These are phyloP conservation scores for Apodemia mormo DNA, from an alignment of 2,888 invertebrate species.

Conservation along the genomic window DNA sequence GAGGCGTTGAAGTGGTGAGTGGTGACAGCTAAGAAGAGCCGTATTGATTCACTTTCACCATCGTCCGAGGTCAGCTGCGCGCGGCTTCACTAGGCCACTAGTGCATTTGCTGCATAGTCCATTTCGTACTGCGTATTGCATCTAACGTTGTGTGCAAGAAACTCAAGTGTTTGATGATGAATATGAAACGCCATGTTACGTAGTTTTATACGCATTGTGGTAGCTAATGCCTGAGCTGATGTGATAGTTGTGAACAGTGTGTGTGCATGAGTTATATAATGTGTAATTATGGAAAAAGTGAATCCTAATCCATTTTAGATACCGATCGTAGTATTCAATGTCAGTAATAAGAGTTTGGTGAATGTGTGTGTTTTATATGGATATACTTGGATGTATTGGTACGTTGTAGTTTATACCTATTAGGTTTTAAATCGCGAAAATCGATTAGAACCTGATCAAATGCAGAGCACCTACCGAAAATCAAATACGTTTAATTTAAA, in stretches of 20 bases:
- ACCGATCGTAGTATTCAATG: too few relatives aligned
- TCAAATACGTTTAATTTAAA: too few relatives aligned
- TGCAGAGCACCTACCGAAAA: too few relatives aligned
- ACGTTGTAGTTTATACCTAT: too few relatives aligned
- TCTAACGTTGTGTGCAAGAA: conserved; percentile 48
- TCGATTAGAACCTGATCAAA: too few relatives aligned
- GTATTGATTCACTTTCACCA: conserved; percentile 78
- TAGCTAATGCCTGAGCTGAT: not conserved
- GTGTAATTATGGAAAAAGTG: too few relatives aligned
- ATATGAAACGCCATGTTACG: conserved; percentile 4
- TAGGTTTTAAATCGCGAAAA: too few relatives aligned
- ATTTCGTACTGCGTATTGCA: conserved; percentile 59
- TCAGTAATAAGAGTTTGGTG: too few relatives aligned
- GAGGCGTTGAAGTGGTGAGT: conserved; percentile 26
- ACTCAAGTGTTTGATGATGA: not conserved
- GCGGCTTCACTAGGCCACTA: conserved; percentile 77
- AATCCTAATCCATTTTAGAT: too few relatives aligned
- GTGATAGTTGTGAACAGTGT: not conserved
- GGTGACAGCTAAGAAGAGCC: conserved; percentile 60
- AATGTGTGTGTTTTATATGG: too few relatives aligned
- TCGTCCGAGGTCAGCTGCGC: conserved; percentile 76
- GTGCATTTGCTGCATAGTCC: conserved; percentile 69
- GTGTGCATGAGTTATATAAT: not conserved
- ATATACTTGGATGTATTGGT: too few relatives aligned
- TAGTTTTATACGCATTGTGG: not conserved